Evolutionary conservation across 2,113 vertebrate species (phyloP), one percentile per base, ranked within the genome.

Genomic region (Ochotona princeps): DNA sequence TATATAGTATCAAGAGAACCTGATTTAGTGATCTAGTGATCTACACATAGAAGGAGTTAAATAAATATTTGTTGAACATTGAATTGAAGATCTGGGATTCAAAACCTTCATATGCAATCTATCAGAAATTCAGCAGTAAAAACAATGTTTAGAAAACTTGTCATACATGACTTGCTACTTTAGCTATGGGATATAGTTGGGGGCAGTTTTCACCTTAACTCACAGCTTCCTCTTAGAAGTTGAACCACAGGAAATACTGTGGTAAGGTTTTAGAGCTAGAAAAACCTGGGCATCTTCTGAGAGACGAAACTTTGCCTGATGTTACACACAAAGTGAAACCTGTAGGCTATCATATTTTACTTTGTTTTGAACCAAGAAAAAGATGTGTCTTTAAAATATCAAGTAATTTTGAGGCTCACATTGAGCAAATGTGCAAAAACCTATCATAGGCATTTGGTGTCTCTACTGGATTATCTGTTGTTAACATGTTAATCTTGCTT

Each of bases 331-430:
- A 67, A 90, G 28, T 67, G 14, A 67, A 76, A 93, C n/a, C 47
- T 88, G 18, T 30, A 90, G 87, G 90, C 35, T 57, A 65, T 32
- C n/a, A 38, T 76, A 51, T 63, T 85, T 83, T 86, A 63, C 54
- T 87, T 70, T 90, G 51, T 73, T 91, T 89, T 91, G 74, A 38
- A 5, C 8, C 28, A 89, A 89, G 57, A 82, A 32, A 82, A 94
- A 25, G 6, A 67, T 0, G 38, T 44, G 38, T 44, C 38, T 44
- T 44, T 44, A 44, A 44, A 44, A 44, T 44, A 44, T 6, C 38
- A 44, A 44, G 38, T 44, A 54, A 95, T 47, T 94, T 7, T 92
- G 30, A 90, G 83, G 63, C 12, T 54, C 67, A 91, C 14, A 7
- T 67, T 74, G 73, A 70, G 17, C 63, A 92, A 82, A 92, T 11